Evolutionary conservation across 2,888 invertebrate genomes (phyloP), one percentile per base, ranked within the genome.

Genomic region (Ctenicera cuprea): DNA sequence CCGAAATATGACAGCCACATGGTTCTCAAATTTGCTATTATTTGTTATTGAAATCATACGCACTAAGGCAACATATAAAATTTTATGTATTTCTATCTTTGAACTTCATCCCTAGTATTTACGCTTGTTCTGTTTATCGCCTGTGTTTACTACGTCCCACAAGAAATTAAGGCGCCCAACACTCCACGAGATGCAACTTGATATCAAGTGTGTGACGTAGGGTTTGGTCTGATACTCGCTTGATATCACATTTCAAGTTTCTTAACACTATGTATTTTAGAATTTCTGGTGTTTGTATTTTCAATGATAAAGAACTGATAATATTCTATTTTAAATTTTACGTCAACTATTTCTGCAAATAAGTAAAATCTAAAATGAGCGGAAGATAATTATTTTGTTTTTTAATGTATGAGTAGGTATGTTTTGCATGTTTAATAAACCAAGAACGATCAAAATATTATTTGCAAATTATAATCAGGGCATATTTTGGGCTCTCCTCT

Each of bases 171-270:
- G 59, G 52, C 52, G 59, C 52, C 50, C 43, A 37, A 33, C 20
- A 54, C 41, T 62, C 16, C 30, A 26, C 11, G 38, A 72, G 67
- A 65, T 71, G 73, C 68, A 73, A 69, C 26, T 52, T 30, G 67
- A 73, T 64, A 73, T 54, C 54, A 57, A 37, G 37, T 68, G 37
- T 68, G 48, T 68, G 54, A 73, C 62, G 68, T 73, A 37, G 43
- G 41, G 26, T 48, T 37, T 14, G 62, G 52, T 48, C 41, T 67
- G 63, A 62, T 63, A 69, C 33, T 41, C 38, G 26, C 9, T 33
- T 33, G 68, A 54, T 68, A 65, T 68, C 64, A 22, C 38, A 45
- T n/a, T 59, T 50, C 59, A 73, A 68, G 68, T 68, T 73, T 68
- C 62, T 52, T 66, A 38, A 43, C 30, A 57, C 50, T 63, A 26